Evolutionary conservation across 2,113 vertebrate species (phyloP).

Genomic region (Lepus europaeus): DNA sequence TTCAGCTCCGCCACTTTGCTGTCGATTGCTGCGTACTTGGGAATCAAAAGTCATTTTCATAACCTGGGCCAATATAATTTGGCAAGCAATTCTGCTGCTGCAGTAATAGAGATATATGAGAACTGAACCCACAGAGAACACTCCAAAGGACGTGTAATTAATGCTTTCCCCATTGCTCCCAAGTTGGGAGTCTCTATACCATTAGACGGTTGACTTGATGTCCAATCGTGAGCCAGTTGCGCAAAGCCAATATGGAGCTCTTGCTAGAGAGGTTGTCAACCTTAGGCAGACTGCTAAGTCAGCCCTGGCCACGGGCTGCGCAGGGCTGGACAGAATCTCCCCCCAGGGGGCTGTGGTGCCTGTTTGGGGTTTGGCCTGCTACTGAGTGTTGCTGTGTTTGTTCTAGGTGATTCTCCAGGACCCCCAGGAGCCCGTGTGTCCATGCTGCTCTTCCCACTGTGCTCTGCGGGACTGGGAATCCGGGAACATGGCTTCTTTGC

Average conservation of each 20-base stretch:
- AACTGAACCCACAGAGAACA: neutral
- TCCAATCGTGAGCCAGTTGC: neutral
- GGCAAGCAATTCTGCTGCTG: slow-evolving; percentile 67
- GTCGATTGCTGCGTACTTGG: slow-evolving; percentile 55
- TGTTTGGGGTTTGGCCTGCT: neutral
- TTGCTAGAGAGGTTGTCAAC: too few relatives aligned
- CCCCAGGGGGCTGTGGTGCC: neutral
- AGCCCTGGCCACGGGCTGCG: neutral
- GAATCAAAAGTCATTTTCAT: slow-evolving; percentile 74
- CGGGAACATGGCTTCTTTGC: neutral
- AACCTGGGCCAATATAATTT: slow-evolving; percentile 72
- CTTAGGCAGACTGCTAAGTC: neutral
- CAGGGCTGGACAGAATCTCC: accelerated
- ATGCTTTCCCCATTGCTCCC: neutral
- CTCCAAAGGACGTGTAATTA: slow-evolving; percentile 68
- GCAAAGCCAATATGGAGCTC: neutral
- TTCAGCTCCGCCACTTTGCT: neutral
- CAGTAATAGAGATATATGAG: slow-evolving; percentile 2
- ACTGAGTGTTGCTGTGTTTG: neutral
- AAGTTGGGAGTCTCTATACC: slow-evolving; percentile 34
- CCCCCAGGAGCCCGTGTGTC: neutral
- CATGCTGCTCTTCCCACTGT: neutral
- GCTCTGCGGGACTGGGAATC: neutral
- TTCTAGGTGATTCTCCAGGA: neutral
- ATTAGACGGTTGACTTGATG: slow-evolving; percentile 58